phyloP scores from a whole-genome alignment of 2,797 vertebrate species.

The Urosaurus nigricauda region DNA sequence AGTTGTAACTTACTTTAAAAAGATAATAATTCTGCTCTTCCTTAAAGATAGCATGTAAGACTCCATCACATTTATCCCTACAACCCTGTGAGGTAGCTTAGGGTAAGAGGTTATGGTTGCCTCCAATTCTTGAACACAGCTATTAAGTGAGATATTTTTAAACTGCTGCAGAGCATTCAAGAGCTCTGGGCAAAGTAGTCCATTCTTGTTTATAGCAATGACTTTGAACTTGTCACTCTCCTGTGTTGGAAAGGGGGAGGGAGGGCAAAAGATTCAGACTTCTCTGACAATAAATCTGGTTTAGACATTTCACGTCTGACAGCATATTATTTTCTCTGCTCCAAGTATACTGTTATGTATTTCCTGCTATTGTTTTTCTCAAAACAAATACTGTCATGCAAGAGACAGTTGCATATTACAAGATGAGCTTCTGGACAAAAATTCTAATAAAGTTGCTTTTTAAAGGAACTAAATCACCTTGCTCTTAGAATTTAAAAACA shows the following conservation, averaged over 20 bases:
- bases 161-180: background rate
- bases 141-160: background rate
- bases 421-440: background rate
- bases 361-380: constrained; percentile 20
- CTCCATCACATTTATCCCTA: background rate
- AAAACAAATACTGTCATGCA: constrained; percentile 26
- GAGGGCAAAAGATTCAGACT: background rate
- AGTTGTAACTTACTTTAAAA: background rate
- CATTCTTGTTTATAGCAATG: background rate
- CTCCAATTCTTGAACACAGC: background rate
- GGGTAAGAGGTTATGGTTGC: background rate
- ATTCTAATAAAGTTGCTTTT: background rate
- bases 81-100: background rate
- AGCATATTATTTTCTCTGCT: constrained; percentile 21
- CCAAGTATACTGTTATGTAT: background rate
- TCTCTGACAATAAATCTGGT: background rate
- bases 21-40: background rate
- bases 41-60: background rate
- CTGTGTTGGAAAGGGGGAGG: background rate
- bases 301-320: constrained; percentile 17
- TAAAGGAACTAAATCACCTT: background rate
- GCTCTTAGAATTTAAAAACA: background rate
- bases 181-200: background rate
- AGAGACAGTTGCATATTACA: background rate
- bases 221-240: background rate